Evolutionary conservation across 2,888 invertebrate genomes (phyloP), one percentile per base, ranked within the genome.

Genomic region (Ornithoptera alexandrae): DNA sequence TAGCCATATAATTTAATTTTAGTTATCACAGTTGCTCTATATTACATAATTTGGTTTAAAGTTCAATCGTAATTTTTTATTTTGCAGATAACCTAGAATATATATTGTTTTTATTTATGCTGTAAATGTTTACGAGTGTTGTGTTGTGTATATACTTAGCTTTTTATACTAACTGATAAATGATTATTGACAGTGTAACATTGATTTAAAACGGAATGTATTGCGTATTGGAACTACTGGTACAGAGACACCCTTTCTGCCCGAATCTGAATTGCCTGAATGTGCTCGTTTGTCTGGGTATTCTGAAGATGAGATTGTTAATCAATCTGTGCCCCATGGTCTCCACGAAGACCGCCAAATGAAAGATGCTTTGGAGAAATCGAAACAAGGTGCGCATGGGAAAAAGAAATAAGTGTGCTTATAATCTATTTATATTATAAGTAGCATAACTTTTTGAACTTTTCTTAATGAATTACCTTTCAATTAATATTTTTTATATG

Each of bases 181-280:
- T 39, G 10, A 39, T 62, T 46, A 30, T 63, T 18, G 50, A 50
- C 78, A 97, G 95, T 99, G 98, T 87, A 96, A 96, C 77, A 98
- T 99, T 78, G 98, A 99, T 87, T 91, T 99, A 77, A 96, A 97
- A 83, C 94, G 94, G 62, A 98, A 98, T 87, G 94, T 97, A 4
- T 93, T 99, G 50, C 94, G 94, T 74, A 99, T 99, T 79, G 99
- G 99, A 56, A 99, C 99, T 0, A 98, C 98, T 0, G 97, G 97
- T 50, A 97, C 97, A 0, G 96, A 97, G 84, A 98, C 99, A 0
- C 90, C 94, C 0, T 99, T 99, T 89, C 93, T 99, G 75, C 93
- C 96, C 0, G 98, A 98, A 73, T 88, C 92, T 0, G 90, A 93
- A 0, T 78, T 91, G 53, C 92, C 93, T 0, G 96, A 96, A 71